Evolutionary conservation across 2,888 invertebrate species (phyloP), one percentile per base, ranked within the genome.

Genomic region (Megamerina dolium): DNA sequence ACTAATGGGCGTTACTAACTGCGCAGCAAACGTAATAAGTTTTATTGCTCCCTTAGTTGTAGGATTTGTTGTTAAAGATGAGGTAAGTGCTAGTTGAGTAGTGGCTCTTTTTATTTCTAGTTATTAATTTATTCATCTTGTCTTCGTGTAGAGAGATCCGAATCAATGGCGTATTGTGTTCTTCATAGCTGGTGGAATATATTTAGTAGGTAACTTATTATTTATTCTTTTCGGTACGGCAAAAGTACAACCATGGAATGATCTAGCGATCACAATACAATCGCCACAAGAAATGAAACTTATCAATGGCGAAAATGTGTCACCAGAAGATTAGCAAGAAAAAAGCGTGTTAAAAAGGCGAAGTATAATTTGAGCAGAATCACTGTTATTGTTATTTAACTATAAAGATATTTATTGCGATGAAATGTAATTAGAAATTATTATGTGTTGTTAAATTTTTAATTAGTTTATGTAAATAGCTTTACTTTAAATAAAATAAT

Each of bases 1-100:
- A 0, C 69, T 90, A 52, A 88, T 90, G 87, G 89, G 70, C 6
- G 81, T 90, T 53, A 87, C 87, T 1, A 90, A 90, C 62, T 82
- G 83, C 6, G 72, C 78, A 8, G 83, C 85, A 0, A 87, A 85
- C 57, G 72, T 87, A 5, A 83, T 85, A 68, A 85, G 87, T 40
- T 82, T 90, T 48, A 70, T 89, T 53, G 87, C 87, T 0, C 90
- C 90, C 0, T 68, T 86, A 1, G 74, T 81, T 19, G 85, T 85
- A 1, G 82, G 84, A 3, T 66, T 79, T n/a, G 76, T 90, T 16
- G 80, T 87, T 2, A 71, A 73, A 6, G 79, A 87, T 61, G 76
- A 80, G 73, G 88, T 86, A 68, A 63, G 74, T 12, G 4, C n/a
- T n/a, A 23, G 6, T 23, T 23, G 8, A 23, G 23, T 10, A 23